phyloP scores from a whole-genome alignment of 2,888 invertebrate species.

The Hirtodrosophila duncani region DNA sequence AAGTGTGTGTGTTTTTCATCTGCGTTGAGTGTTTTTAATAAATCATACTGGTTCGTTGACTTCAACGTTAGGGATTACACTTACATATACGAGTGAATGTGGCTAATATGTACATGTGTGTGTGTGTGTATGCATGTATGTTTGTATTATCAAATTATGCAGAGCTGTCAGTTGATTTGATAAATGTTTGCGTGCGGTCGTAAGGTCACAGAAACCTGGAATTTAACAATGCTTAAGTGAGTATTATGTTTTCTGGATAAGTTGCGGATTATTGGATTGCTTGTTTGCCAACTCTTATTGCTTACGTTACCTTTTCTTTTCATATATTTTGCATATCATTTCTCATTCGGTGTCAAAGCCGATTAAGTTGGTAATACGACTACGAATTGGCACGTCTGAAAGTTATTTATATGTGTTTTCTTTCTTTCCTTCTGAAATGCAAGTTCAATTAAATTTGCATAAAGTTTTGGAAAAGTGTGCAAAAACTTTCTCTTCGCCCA shows the following conservation, averaged over 20 bases:
- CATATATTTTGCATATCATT: constrained; percentile 1
- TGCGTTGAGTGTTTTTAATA: neutral
- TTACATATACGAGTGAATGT: too few relatives aligned
- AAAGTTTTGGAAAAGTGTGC: neutral
- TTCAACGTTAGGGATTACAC: too few relatives aligned
- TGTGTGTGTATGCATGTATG: too few relatives aligned
- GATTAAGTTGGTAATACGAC: neutral
- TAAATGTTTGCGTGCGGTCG: constrained; percentile 7
- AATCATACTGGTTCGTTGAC: too few relatives aligned
- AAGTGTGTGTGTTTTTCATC: too few relatives aligned
- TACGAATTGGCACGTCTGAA: constrained; percentile 1
- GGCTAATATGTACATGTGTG: too few relatives aligned
- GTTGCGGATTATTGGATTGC: too few relatives aligned
- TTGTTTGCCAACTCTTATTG: neutral
- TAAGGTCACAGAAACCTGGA: too few relatives aligned
- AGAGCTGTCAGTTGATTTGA: constrained; percentile 16
- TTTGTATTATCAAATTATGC: constrained; percentile 16
- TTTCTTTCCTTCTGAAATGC: too few relatives aligned
- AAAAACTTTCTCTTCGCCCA: neutral
- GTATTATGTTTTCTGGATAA: too few relatives aligned
- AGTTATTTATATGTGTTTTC: constrained; percentile 2
- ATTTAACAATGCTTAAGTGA: neutral
- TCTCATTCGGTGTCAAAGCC: too few relatives aligned
- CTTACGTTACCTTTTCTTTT: neutral
- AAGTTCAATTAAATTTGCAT: too few relatives aligned